Evolutionary conservation across 2,797 vertebrate species (phyloP).

Genomic region (Sylvia borin): DNA sequence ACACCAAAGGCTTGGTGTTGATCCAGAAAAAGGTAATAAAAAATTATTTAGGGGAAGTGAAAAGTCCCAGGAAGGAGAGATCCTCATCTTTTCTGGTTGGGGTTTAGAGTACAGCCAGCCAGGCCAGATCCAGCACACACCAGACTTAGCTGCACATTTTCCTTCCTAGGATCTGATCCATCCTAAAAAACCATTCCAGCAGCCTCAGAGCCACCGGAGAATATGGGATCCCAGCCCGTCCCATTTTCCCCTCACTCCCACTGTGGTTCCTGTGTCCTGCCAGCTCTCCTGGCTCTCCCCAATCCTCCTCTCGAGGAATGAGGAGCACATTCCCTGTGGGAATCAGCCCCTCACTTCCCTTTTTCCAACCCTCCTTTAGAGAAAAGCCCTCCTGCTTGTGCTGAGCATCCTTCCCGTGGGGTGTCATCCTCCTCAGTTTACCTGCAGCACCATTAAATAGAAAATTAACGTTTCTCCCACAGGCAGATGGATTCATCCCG

Average conservation of each 20-base stretch:
- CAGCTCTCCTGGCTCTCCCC: not conserved
- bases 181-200: not conserved
- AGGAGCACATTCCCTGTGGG: not conserved
- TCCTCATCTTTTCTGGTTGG: not conserved
- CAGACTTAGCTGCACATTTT: not conserved
- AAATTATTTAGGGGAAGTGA: not conserved
- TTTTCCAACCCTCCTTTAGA: not conserved
- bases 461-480: not conserved
- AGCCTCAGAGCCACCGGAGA: not conserved
- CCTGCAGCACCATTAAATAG: not conserved
- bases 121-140: not conserved
- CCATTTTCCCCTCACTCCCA: not conserved
- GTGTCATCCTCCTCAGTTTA: not conserved
- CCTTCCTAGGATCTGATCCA: not conserved
- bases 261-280: accelerated
- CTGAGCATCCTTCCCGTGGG: not conserved
- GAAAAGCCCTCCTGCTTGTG: not conserved
- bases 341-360: not conserved
- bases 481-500: not conserved
- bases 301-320: not conserved
- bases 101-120: not conserved
- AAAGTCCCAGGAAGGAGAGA: not conserved
- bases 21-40: not conserved
- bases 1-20: not conserved
- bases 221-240: not conserved